Evolutionary conservation across 2,888 invertebrate species (phyloP).

Genomic region (Dynastes tityus): DNA sequence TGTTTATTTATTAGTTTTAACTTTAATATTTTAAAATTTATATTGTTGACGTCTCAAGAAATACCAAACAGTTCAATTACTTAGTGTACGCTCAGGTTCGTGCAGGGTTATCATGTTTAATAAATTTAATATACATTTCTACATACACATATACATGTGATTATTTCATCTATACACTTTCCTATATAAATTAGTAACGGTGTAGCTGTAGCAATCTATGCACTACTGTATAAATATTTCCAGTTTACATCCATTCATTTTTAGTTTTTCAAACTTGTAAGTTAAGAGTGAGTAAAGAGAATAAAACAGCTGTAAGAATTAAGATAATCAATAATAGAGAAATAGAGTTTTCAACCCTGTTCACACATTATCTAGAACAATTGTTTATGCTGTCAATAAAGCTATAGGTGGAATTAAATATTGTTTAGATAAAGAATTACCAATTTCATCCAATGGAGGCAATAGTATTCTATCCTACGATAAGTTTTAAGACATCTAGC

Average conservation of each 20-base stretch:
- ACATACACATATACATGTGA: constrained; percentile 13
- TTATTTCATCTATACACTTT: constrained; percentile 29
- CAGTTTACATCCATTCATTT: not conserved
- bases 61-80: constrained; percentile 44
- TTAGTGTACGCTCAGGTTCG: constrained; percentile 45
- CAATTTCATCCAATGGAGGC: not conserved
- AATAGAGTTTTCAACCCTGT: constrained; percentile 40
- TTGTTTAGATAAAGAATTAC: too few species aligned
- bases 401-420: too few species aligned
- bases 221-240: constrained; percentile 28
- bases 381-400: constrained; percentile 12
- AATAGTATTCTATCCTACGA: not conserved
- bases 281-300: constrained; percentile 12
- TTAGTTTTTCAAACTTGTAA: constrained; percentile 13
- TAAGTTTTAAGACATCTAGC: not conserved
- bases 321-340: constrained; percentile 17
- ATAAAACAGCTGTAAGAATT: constrained; percentile 1
- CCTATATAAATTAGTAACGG: constrained; percentile 24
- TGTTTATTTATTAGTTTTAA: constrained; percentile 5
- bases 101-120: constrained; percentile 45
- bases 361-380: constrained; percentile 24
- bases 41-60: constrained; percentile 39
- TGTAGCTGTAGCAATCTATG: constrained; percentile 17
- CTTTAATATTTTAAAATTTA: constrained; percentile 19
- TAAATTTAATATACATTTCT: constrained; percentile 28